Percentiles rank a stretch among this genome's conserved stretches.
These are phyloP conservation scores for Meiosimyza decipiens DNA, from an alignment of 2,888 invertebrate species.

Conservation along the genomic window DNA sequence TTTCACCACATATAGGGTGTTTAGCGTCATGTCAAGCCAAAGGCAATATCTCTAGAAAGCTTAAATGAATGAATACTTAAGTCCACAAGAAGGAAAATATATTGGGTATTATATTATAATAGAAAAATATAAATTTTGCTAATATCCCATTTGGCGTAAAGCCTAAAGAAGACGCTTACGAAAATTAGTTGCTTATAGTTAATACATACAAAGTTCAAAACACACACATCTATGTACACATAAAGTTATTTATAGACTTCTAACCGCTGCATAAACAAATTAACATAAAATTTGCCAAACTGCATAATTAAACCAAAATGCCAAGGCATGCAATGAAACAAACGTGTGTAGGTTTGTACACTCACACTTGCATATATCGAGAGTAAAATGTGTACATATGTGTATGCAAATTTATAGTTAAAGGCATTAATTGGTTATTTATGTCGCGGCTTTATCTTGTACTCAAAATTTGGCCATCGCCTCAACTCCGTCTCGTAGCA, in stretches of 20 bases:
- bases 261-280: background rate
- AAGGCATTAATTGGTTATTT: slow-evolving; percentile 4
- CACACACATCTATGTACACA: background rate
- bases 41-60: too few species aligned
- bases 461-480: background rate
- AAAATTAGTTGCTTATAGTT: too few species aligned
- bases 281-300: slow-evolving; percentile 1
- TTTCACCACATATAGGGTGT: too few species aligned
- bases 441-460: background rate
- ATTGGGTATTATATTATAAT: too few species aligned
- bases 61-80: too few species aligned
- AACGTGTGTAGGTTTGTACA: too few species aligned
- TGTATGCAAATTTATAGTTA: background rate
- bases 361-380: background rate
- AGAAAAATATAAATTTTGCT: too few species aligned
- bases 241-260: background rate
- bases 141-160: too few species aligned
- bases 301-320: slow-evolving; percentile 1
- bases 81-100: too few species aligned
- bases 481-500: background rate
- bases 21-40: too few species aligned
- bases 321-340: background rate
- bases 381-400: too few species aligned
- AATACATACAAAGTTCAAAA: background rate
- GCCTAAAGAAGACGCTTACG: too few species aligned